Percentiles rank a stretch among this genome's conserved stretches.
Evolutionary conservation across 1,140 invertebrate species (phyloP).

Genomic region (Lasioglossum albipes): DNA sequence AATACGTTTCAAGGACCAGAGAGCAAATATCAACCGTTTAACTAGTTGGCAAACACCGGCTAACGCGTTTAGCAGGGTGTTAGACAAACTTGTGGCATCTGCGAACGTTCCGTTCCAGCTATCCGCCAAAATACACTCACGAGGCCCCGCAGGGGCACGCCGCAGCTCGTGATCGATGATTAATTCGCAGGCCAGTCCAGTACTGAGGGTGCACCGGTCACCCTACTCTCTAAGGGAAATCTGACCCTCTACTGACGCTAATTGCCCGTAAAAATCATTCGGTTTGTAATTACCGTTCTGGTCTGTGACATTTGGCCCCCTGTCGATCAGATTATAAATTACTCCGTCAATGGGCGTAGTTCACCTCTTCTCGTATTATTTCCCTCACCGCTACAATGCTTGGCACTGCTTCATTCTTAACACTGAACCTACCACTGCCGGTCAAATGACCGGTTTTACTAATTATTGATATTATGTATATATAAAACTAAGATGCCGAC

Average conservation of each 20-base stretch:
- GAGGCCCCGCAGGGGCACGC: background rate
- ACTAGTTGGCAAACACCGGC: constrained; percentile 57
- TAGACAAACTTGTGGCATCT: constrained; percentile 22
- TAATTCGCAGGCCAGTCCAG: constrained; percentile 4
- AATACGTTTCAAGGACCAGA: constrained; percentile 45
- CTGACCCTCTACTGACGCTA: background rate
- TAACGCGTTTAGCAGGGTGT: constrained; percentile 49
- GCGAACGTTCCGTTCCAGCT: constrained; percentile 6
- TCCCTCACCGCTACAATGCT: no score
- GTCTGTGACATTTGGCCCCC: background rate
- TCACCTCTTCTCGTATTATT: no score
- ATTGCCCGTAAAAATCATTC: background rate
- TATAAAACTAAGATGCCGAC: no score
- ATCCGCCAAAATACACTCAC: background rate
- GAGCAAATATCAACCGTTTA: constrained; percentile 56
- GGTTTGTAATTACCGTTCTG: background rate
- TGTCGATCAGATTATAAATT: background rate
- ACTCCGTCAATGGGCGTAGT: no score
- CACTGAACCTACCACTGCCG: no score
- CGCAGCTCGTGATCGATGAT: constrained; percentile 13
- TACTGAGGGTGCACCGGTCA: background rate
- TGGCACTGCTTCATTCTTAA: no score
- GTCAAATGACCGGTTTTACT: no score
- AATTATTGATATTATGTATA: no score
- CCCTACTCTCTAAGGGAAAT: background rate